phyloP scores from a whole-genome alignment of 1,140 invertebrate species.

The Bombus waltoni region DNA sequence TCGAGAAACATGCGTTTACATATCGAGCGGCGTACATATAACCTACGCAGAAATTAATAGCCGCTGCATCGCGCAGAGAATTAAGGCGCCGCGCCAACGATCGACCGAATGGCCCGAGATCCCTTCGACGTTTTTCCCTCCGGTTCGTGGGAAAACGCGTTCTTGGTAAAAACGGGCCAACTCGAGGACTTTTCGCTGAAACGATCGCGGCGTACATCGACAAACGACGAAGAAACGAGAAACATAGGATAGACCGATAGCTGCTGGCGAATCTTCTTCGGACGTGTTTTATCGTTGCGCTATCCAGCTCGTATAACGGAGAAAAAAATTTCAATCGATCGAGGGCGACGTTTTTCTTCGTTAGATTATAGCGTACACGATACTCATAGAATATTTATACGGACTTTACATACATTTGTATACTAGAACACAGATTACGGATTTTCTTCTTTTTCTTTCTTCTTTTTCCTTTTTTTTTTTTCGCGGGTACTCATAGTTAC shows the following conservation, averaged over 20 bases:
- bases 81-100: slow-evolving; percentile 18
- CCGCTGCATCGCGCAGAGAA: slow-evolving; percentile 40
- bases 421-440: background rate
- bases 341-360: background rate
- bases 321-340: background rate
- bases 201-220: background rate
- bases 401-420: slow-evolving; percentile 6
- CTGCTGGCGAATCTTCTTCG: background rate
- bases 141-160: too few relatives aligned
- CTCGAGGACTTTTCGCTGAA: too few relatives aligned
- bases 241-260: too few relatives aligned
- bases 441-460: background rate
- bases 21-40: slow-evolving; percentile 37
- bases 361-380: background rate
- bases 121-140: too few relatives aligned
- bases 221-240: background rate
- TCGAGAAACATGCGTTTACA: slow-evolving; percentile 60
- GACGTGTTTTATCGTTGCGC: background rate
- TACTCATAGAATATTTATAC: slow-evolving; percentile 13
- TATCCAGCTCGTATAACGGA: background rate
- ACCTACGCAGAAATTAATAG: slow-evolving; percentile 56
- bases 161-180: too few relatives aligned
- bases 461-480: background rate
- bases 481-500: too few relatives aligned
- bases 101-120: background rate